Conservation (phyloP, 2,113 vertebrate species). For the Percopsis transmontana region DNA sequence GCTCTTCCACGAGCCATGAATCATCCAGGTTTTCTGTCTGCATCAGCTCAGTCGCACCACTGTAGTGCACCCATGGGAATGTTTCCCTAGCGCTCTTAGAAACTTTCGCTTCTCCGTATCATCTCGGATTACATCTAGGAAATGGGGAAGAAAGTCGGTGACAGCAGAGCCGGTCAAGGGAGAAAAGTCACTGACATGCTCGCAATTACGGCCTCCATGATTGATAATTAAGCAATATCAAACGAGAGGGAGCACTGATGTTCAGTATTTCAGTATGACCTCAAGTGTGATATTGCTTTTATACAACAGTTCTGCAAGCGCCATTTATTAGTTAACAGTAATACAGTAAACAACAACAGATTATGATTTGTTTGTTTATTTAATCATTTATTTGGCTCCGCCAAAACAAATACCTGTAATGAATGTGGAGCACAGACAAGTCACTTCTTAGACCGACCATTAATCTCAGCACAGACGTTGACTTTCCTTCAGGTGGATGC, state of each 20-base stretch:
- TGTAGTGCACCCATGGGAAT: conserved; percentile 30
- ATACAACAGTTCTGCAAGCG: too few species aligned
- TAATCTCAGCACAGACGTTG: conserved; percentile 13
- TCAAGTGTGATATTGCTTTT: too few species aligned
- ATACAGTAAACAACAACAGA: too few species aligned
- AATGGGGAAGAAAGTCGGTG: conserved; percentile 23
- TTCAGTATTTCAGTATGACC: too few species aligned
- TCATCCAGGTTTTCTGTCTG: conserved; percentile 53
- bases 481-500: neutral
- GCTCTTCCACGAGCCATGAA: conserved; percentile 48
- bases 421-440: conserved; percentile 3
- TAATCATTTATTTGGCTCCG: too few species aligned
- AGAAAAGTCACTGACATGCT: conserved; percentile 3
- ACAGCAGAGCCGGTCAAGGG: conserved; percentile 12
- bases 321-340: too few species aligned
- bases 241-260: too few species aligned
- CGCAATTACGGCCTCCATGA: conserved; percentile 26
- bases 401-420: too few species aligned
- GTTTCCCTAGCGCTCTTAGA: conserved; percentile 43
- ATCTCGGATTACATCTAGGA: conserved; percentile 29
- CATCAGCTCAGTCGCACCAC: conserved; percentile 40
- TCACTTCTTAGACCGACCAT: conserved; percentile 9
- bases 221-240: too few species aligned
- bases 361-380: too few species aligned
- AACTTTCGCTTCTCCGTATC: conserved; percentile 29